Base-by-base conservation (phyloP, 2,888 invertebrate genomes). In the Archips xylosteana region DNA sequence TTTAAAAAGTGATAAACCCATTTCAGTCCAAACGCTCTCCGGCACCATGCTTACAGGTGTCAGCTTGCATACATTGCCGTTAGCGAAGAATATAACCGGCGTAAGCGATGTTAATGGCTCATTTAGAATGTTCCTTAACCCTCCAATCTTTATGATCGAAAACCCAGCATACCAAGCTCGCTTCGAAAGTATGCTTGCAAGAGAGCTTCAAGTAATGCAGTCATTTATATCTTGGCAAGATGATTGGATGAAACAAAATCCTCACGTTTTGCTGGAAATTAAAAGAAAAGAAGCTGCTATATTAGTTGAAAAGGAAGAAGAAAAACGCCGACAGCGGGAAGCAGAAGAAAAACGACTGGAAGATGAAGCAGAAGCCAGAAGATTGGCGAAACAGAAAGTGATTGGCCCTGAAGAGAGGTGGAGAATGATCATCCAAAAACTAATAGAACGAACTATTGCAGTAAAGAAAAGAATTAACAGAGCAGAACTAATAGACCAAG, bases 101-200 rank as follows among this genome's bases (percentile, higher is more conserved):
- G 95, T 97, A 39, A 96, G 96, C 66, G 97, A 97, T 82, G 94
- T 94, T 57, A 96, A 96, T 78, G 97, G 97, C 23, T 95, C 96
- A 2, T 95, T 97, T 67, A 94, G 96, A 78, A 95, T 97, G 89
- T 96, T 96, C 79, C 88, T 95, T 60, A 84, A 95, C 64, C 96
- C 96, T 0, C 85, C 87, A 9, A 91, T 93, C 79, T 95, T 96
- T 81, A 92, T 95, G 83, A 87, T 89, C 39, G 88, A 91, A 77
- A 87, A 92, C 77, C 80, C 88, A 8, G 79, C 85, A 61, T 95
- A 96, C 80, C 77, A 89, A 34, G 81, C 82, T 54, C 88, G 94
- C 67, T 86, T 95, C 82, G 85, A 92, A 78, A 81, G 79, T 0
- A 95, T 95, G 83, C 84, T 96, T 68, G 85, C 92, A 62, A 90